These are phyloP conservation scores for Clamator glandarius DNA, from an alignment of 2,797 vertebrate species.

Conservation along the genomic window DNA sequence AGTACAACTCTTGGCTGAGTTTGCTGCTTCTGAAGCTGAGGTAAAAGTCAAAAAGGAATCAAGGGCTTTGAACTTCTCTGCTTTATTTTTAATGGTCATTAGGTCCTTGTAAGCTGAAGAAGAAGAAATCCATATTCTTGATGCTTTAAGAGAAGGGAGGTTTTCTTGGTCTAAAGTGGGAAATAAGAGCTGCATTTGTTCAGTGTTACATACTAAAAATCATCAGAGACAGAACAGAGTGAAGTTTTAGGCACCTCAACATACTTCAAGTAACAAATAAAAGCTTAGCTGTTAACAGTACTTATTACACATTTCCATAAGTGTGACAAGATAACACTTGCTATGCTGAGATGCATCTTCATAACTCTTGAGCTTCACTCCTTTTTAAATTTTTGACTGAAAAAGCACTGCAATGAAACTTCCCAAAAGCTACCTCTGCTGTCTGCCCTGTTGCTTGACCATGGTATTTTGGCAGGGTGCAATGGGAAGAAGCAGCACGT, in stretches of 20 bases:
- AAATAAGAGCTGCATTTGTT: background rate
- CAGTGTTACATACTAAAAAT: background rate
- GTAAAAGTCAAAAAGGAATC: background rate
- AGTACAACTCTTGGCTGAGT: background rate
- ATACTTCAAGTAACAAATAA: background rate
- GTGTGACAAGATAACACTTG: background rate
- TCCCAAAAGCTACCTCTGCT: background rate
- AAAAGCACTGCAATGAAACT: background rate
- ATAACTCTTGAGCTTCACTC: background rate
- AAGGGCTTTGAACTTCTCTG: background rate
- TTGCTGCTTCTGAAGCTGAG: background rate
- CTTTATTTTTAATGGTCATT: background rate
- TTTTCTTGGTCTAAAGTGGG: background rate
- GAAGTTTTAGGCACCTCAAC: background rate
- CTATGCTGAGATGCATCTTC: background rate
- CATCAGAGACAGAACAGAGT: background rate
- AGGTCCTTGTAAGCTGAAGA: background rate
- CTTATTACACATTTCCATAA: background rate
- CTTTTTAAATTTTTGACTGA: background rate
- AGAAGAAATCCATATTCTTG: background rate
- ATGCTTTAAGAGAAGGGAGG: background rate
- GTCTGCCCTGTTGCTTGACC: rapidly evolving
- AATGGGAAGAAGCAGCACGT: background rate
- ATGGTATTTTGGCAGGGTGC: background rate
- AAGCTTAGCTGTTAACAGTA: background rate